A percentile compares a stretch with the other conserved stretches of the same genome.
These are phyloP conservation scores for Okapia johnstoni DNA, from an alignment of 2,113 vertebrate species.

Conservation along the genomic window DNA sequence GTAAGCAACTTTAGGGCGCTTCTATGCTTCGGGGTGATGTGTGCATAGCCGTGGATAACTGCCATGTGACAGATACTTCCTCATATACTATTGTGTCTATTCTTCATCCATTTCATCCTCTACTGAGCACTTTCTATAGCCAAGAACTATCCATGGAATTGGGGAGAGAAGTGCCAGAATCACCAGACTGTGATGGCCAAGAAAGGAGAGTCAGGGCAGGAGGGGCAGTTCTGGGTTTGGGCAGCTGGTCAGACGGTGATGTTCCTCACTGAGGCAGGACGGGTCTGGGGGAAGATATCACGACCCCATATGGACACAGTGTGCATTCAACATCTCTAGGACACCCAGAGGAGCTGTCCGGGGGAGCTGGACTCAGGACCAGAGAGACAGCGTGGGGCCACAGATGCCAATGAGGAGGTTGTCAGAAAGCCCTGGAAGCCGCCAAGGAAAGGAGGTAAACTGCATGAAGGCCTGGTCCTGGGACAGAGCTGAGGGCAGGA, in stretches of 20 bases:
- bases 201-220: no score
- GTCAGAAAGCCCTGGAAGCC: background rate
- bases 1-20: background rate
- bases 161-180: background rate
- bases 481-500: background rate
- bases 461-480: background rate
- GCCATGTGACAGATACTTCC: background rate
- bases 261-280: background rate
- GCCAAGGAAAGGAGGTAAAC: background rate
- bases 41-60: background rate
- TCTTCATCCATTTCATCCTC: background rate
- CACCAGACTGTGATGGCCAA: background rate
- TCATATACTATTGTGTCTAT: background rate
- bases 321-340: rapidly evolving
- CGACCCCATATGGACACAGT: rapidly evolving
- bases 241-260: background rate
- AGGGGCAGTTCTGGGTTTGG: background rate
- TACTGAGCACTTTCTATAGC: background rate
- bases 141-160: background rate
- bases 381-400: background rate
- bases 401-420: background rate
- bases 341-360: background rate
- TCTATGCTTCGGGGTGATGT: background rate
- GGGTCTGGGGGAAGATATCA: background rate
- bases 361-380: background rate